phyloP scores from a whole-genome alignment of 1,140 invertebrate genomes.

The Temnothorax curvispinosus region DNA sequence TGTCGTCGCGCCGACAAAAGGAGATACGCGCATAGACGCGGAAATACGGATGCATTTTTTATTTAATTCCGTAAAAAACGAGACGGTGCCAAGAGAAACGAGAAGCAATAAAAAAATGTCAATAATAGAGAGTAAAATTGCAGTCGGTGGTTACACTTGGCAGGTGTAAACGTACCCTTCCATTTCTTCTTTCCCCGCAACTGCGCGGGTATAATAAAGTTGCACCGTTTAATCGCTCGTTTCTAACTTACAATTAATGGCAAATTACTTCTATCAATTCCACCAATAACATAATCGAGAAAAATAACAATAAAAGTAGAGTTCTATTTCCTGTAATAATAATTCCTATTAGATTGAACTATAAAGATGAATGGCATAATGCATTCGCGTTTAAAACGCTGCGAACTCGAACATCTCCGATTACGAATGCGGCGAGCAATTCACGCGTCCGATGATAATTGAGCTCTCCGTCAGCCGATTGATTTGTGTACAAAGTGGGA shows the following conservation, averaged over 20 bases:
- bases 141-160: not conserved
- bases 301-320: not conserved
- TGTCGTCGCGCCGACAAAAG: constrained; percentile 51
- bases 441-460: constrained; percentile 36
- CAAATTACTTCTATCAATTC: not conserved
- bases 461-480: constrained; percentile 19
- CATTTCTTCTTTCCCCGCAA: not conserved
- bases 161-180: not conserved
- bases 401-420: not conserved
- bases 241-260: not conserved
- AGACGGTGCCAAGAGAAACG: constrained; percentile 17
- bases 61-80: constrained; percentile 32
- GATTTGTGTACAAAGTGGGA: constrained; percentile 28
- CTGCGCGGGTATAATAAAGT: not conserved
- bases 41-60: constrained; percentile 23
- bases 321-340: not conserved
- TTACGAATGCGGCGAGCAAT: not conserved
- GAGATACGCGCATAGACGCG: not conserved
- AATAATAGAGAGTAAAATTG: constrained; percentile 38
- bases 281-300: not conserved
- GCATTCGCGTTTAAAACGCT: not conserved
- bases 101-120: constrained; percentile 40
- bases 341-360: not conserved
- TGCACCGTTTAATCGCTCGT: not conserved
- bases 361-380: not conserved